Evolutionary conservation across 2,888 invertebrate genomes (phyloP), one percentile per base, ranked within the genome.

Genomic region (Patella depressa): DNA sequence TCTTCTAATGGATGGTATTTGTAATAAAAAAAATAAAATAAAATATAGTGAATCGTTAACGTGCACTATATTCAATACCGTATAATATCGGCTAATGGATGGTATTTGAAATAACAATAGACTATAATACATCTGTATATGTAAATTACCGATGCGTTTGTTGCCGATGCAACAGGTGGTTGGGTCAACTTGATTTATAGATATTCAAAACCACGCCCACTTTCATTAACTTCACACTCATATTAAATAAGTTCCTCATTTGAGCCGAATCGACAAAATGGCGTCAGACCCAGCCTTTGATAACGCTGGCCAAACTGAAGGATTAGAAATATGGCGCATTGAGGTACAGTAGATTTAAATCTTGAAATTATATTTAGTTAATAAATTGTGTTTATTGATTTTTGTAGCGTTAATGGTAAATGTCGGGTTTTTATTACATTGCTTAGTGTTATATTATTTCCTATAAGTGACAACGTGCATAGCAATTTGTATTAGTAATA

Each of bases 261-360:
- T n/a, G 75, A 57, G 12, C 69, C 15, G 14, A 17, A 54, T 75
- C 12, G 29, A 53, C 53, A 15, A 54, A 65, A 34, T 45, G 57
- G 73, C 54, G 29, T 65, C 19, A 24, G 87, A 88, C 74, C 76
- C 94, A 79, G 95, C 95, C 4, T 96, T 96, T 89, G 94, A 93
- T 78, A 94, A 94, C 82, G 94, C 95, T 72, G 96, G 96, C 1
- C 93, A 93, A 88, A 92, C 92, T 73, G 93, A 94, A 9, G 96
- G 96, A 0, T 85, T 95, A 0, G 94, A 95, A 91, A 94, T 96
- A 85, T 96, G 96, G 96, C 93, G 96, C 89, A 94, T 96, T 80
- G 96, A 96, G 94, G 96, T 96, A 90, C 9, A 45, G 45, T 45
- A 45, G 45, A 45, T 45, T 45, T 45, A 45, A 45, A 45, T 45